Conservation (phyloP, 2,113 vertebrate species). For the Machaerirhynchus nigripectus region DNA sequence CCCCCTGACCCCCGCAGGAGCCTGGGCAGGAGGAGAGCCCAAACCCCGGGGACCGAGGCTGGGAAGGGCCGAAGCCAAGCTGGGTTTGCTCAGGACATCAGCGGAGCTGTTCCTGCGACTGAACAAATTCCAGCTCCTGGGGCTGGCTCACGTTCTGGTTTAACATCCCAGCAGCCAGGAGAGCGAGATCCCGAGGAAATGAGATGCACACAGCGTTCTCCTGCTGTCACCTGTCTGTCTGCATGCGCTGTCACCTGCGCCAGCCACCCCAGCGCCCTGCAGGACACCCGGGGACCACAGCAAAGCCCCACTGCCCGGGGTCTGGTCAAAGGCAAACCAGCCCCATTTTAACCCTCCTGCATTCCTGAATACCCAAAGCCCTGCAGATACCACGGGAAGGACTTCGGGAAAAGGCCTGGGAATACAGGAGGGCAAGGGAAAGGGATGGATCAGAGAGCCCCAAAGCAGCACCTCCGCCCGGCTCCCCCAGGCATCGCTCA, state of each 20-base stretch:
- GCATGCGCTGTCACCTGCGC: neutral
- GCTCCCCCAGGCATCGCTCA: neutral
- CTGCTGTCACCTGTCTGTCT: neutral
- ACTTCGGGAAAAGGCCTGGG: accelerated
- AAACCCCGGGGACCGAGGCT: neutral
- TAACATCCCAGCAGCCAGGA: neutral
- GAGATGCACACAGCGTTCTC: accelerated
- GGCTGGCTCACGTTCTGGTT: neutral
- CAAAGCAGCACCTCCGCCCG: neutral
- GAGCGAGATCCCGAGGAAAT: neutral
- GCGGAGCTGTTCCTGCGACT: accelerated
- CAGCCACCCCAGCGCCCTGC: neutral
- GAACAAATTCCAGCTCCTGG: neutral
- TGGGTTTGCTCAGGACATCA: neutral
- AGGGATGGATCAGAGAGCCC: neutral
- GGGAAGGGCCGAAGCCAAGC: neutral
- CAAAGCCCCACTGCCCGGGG: neutral
- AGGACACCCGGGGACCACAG: neutral
- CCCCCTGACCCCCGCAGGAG: neutral
- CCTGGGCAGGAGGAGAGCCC: neutral
- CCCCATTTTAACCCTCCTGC: neutral
- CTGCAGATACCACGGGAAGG: neutral
- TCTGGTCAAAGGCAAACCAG: neutral
- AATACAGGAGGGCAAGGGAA: neutral
- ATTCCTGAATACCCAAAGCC: neutral